Evolutionary conservation across 2,113 vertebrate species (phyloP).

Genomic region (Psittacula cyanocephala): DNA sequence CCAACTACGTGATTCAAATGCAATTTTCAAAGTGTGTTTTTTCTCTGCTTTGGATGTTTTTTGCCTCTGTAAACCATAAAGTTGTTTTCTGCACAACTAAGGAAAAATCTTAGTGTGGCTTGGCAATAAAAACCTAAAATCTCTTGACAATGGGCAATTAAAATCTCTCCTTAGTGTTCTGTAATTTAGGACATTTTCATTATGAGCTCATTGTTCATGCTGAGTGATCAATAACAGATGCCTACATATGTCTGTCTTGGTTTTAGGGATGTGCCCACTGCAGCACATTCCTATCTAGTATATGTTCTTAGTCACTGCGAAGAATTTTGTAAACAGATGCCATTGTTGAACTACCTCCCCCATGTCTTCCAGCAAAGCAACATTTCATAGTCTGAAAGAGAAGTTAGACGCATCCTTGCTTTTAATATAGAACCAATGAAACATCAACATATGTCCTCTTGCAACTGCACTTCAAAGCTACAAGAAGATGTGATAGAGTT

Average conservation of each 20-base stretch:
- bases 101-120: background rate
- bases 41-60: background rate
- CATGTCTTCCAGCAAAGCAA: background rate
- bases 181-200: background rate
- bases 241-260: background rate
- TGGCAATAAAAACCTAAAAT: background rate
- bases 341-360: background rate
- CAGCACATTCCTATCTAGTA: background rate
- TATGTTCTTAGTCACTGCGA: background rate
- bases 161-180: background rate
- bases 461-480: background rate
- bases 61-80: background rate
- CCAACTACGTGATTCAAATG: background rate
- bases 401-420: background rate
- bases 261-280: background rate
- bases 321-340: background rate
- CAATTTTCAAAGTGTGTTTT: background rate
- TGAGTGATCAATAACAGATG: background rate
- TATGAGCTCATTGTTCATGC: background rate
- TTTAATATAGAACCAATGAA: background rate
- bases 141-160: background rate
- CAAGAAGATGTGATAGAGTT: background rate
- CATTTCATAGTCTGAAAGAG: background rate
- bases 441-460: background rate
- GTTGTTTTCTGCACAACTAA: background rate